phyloP scores from a whole-genome alignment of 2,113 vertebrate genomes.

The Mastomys natalensis region DNA sequence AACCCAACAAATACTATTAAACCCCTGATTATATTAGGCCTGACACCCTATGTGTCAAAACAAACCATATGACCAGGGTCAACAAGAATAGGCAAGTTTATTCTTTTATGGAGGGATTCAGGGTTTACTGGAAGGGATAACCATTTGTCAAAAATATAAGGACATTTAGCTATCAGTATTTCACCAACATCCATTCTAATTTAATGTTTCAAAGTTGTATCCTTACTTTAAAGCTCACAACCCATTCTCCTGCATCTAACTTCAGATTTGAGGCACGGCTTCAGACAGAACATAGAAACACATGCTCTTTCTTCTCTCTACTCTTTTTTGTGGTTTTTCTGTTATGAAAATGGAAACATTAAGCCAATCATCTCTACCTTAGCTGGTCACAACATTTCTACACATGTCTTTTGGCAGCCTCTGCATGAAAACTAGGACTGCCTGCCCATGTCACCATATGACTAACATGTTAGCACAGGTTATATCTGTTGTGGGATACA shows the following conservation, averaged over 20 bases:
- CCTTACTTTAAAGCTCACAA: neutral
- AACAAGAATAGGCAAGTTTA: neutral
- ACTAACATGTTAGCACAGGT: neutral
- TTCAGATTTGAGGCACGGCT: neutral
- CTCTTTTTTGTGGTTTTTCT: neutral
- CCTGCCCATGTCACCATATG: neutral
- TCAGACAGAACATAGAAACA: neutral
- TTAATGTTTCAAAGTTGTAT: neutral
- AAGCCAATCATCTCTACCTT: neutral
- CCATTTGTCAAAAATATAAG: constrained; percentile 11
- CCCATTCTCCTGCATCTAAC: neutral
- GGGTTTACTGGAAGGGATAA: neutral
- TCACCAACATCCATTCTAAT: neutral
- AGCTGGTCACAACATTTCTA: neutral
- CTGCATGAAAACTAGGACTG: neutral
- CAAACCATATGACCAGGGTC: neutral
- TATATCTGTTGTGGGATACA: neutral
- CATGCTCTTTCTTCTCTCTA: neutral
- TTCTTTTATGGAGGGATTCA: neutral
- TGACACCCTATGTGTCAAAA: neutral
- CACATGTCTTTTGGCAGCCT: neutral
- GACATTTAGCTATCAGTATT: neutral
- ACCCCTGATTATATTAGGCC: neutral
- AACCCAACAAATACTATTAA: neutral
- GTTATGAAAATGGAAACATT: neutral